Conservation (phyloP, 2,797 vertebrate genomes). For the Pterois miles region DNA sequence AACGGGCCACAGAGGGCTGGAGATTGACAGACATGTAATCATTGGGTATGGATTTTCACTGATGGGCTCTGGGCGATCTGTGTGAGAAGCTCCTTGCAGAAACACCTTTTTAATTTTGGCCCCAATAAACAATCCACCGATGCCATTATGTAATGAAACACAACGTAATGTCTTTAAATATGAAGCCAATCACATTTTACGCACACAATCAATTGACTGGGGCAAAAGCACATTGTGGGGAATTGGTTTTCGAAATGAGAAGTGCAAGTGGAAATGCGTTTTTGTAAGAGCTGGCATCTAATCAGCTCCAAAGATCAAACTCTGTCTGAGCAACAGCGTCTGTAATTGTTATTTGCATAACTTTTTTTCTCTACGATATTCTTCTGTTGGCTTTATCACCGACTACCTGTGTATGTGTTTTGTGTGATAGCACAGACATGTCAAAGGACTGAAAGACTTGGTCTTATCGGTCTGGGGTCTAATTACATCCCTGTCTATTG, state of each 20-base stretch:
- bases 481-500: conserved; percentile 64
- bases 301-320: conserved; percentile 75
- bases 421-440: conserved; percentile 55
- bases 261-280: conserved; percentile 60
- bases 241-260: conserved; percentile 80
- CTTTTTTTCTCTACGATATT: conserved; percentile 38
- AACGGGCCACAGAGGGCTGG: conserved; percentile 66
- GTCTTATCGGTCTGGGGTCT: conserved; percentile 71
- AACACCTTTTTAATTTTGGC: conserved; percentile 80
- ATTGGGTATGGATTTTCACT: conserved; percentile 51
- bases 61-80: conserved; percentile 58
- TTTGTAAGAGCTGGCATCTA: conserved; percentile 61
- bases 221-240: conserved; percentile 41
- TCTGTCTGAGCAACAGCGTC: conserved; percentile 47
- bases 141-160: conserved; percentile 78
- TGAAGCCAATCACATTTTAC: conserved; percentile 73
- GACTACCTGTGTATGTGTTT: conserved; percentile 54
- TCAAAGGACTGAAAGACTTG: conserved; percentile 47
- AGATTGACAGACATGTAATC: conserved; percentile 83
- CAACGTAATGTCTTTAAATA: conserved; percentile 76
- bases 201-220: conserved; percentile 67
- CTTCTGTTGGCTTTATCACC: conserved; percentile 48
- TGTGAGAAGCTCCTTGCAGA: conserved; percentile 49
- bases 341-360: conserved; percentile 80
- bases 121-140: conserved; percentile 79